Evolutionary conservation across 2,797 vertebrate genomes (phyloP).

Genomic region (Macrochelys suwanniensis): DNA sequence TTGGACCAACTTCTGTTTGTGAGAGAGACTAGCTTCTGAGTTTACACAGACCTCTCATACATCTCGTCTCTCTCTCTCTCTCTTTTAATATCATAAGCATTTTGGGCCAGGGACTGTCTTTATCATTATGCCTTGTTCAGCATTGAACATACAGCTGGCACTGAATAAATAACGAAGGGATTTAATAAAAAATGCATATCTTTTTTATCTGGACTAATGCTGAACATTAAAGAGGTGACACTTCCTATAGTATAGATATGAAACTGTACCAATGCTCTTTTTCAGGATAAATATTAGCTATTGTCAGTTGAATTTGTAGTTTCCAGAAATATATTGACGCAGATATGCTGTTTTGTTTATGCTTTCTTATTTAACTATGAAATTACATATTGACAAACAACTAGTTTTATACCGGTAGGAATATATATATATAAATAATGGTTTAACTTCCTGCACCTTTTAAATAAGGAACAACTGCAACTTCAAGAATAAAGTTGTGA

Average conservation of each 20-base stretch:
- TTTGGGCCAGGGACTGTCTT: not conserved
- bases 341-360: not conserved
- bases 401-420: not conserved
- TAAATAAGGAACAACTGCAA: not conserved
- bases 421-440: not conserved
- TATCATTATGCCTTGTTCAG: not conserved
- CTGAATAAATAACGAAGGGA: not conserved
- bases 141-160: not conserved
- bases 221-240: not conserved
- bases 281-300: not conserved
- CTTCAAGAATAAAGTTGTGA: not conserved
- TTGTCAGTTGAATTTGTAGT: not conserved
- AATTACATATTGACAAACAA: not conserved
- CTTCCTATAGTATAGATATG: not conserved
- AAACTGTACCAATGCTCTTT: not conserved
- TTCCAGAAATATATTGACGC: not conserved
- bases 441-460: not conserved
- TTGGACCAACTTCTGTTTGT: not conserved
- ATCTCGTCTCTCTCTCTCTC: not conserved
- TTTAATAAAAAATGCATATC: accelerated
- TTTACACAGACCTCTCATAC: not conserved
- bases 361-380: not conserved
- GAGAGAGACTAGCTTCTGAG: not conserved
- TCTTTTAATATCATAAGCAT: not conserved
- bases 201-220: not conserved